phyloP scores from a whole-genome alignment of 2,888 invertebrate species.

The Altica lythri region DNA sequence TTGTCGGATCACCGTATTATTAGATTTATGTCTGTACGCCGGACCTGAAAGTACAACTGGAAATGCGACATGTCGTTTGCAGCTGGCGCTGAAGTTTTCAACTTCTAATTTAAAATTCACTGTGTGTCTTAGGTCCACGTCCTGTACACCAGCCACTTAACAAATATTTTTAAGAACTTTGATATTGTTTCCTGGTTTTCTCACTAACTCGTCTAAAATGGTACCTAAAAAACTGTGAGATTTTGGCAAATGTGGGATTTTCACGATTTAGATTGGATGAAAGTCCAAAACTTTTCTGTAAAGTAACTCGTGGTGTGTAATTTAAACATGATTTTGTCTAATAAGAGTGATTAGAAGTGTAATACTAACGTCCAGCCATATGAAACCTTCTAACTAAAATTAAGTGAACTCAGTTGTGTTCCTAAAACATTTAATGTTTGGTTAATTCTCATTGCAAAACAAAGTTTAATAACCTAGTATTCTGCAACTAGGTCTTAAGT shows the following conservation, averaged over 20 bases:
- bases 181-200: conserved; percentile 44
- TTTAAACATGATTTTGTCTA: no score
- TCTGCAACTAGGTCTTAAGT: no score
- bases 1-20: not conserved
- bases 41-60: conserved; percentile 29
- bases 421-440: no score
- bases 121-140: conserved; percentile 49
- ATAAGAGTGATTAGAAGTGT: no score
- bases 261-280: conserved; percentile 5
- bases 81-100: conserved; percentile 54
- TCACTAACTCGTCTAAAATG: conserved; percentile 12
- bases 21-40: conserved; percentile 9
- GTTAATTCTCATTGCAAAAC: no score
- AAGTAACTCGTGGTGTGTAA: no score
- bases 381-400: no score
- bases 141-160: conserved; percentile 50
- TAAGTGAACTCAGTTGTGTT: no score
- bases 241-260: not conserved
- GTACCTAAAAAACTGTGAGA: conserved; percentile 15
- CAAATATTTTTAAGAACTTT: conserved; percentile 49
- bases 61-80: conserved; percentile 54
- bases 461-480: no score
- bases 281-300: no score
- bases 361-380: no score
- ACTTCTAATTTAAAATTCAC: conserved; percentile 56